Base-by-base conservation (phyloP, 2,113 vertebrate genomes). In the Mobula hypostoma region DNA sequence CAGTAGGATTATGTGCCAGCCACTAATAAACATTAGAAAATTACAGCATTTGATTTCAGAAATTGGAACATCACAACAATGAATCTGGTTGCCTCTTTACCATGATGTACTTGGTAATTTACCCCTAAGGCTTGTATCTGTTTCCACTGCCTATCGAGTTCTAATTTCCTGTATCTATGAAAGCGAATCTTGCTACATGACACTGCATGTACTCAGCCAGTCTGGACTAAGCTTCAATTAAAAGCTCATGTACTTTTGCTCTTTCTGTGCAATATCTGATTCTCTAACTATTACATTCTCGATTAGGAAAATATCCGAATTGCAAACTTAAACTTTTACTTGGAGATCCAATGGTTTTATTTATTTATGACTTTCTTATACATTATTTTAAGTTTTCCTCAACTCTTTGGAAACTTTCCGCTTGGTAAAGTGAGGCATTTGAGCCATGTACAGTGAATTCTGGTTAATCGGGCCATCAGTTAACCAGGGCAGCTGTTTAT, bases 171-270 rank as follows among this genome's bases (percentile, higher is more conserved):
- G 72, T 76, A 40, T 72, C 68, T 93, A 74, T 74, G 70, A 56
- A 24, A 93, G 91, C 74, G 70, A 93, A 74, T 27, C 24, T 29
- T 74, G 70, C 91, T 27, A 74, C 40, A 2, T 93, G 68, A 93
- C 40, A 56, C 68, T 93, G 91, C 74, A 93, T 93, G 91, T 93
- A 93, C 91, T 93, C 36, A 48, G 21, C 36, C 91, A 93, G 68
- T 74, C 68, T 48, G 68, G 12, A 93, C 24, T 29, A 74, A 93
- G 72, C 91, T 93, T 93, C 91, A 93, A 93, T 93, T 90, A 74
- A 93, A 93, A 74, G 40, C 91, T 48, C 90, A 74, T 74, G 91
- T 93, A 93, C 74, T 93, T 93, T 93, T 93, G 36, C 70, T 93
- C 3, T 48, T 56, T 29, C 40, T 12, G 68, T 56, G 21, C 21